phyloP scores from a whole-genome alignment of 1,140 invertebrate genomes.

The Apis dorsata region DNA sequence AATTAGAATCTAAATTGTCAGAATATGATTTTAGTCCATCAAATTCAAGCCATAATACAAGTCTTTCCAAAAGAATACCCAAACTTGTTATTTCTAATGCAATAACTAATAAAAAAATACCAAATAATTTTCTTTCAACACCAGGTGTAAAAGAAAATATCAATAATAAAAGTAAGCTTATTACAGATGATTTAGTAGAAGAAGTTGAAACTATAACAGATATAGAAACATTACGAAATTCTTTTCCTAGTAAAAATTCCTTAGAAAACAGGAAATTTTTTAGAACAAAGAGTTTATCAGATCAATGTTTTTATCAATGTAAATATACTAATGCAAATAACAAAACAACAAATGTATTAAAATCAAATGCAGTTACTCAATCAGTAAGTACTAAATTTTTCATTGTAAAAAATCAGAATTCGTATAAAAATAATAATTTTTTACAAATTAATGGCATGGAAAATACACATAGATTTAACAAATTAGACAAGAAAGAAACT shows the following conservation, averaged over 20 bases:
- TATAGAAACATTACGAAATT: neutral
- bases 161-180: neutral
- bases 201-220: neutral
- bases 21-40: conserved; percentile 43
- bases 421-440: conserved; percentile 39
- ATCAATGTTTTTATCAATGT: conserved; percentile 53
- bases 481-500: conserved; percentile 54
- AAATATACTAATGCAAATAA: neutral
- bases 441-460: conserved; percentile 18
- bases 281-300: conserved; percentile 69
- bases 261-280: conserved; percentile 68
- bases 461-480: conserved; percentile 52
- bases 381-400: conserved; percentile 57
- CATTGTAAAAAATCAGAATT: conserved; percentile 18
- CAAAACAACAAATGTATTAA: conserved; percentile 31
- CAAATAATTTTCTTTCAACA: neutral
- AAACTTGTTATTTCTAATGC: neutral
- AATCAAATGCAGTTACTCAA: conserved; percentile 13
- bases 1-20: conserved; percentile 44
- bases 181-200: conserved; percentile 11
- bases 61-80: neutral
- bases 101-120: neutral
- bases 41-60: neutral
- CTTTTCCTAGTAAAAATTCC: neutral
- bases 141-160: neutral